Evolutionary conservation across 92 coral and sea anemone genomes (phyloP).

Genomic region (Plumapathes pennacea): DNA sequence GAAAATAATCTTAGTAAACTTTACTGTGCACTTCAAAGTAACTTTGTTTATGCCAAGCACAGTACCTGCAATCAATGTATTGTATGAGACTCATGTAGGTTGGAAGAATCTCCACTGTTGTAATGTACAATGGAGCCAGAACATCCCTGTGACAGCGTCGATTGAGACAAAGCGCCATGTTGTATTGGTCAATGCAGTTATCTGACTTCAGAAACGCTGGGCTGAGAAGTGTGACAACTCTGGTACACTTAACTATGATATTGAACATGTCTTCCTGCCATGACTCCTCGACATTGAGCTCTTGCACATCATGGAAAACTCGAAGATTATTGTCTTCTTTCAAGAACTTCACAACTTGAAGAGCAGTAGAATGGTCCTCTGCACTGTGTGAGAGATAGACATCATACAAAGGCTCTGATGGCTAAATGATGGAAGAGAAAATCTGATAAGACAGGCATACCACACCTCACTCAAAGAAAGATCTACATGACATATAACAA

Average conservation of each 20-base stretch:
- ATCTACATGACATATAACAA: too few species aligned
- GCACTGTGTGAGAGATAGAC: conserved; percentile 79
- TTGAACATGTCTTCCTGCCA: conserved; percentile 90
- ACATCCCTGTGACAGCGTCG: conserved; percentile 68
- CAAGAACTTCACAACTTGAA: conserved; percentile 54
- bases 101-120: conserved; percentile 64
- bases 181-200: conserved; percentile 88
- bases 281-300: conserved; percentile 70
- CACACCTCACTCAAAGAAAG: too few species aligned
- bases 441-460: too few species aligned
- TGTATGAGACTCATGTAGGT: conserved; percentile 95
- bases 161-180: conserved; percentile 87
- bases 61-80: conserved; percentile 89
- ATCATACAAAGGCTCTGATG: conserved; percentile 41
- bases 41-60: too few species aligned
- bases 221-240: conserved; percentile 79
- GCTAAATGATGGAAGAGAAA: neutral
- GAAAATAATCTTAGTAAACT: too few species aligned
- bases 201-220: conserved; percentile 72
- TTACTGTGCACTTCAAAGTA: too few species aligned
- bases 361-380: conserved; percentile 68
- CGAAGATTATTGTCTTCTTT: conserved; percentile 40
- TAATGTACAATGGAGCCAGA: conserved; percentile 83
- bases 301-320: conserved; percentile 71
- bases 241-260: conserved; percentile 73